Percentiles rank a stretch among this genome's conserved stretches.
phyloP scores from a whole-genome alignment of 2,113 vertebrate species.

The Caranx ignobilis region DNA sequence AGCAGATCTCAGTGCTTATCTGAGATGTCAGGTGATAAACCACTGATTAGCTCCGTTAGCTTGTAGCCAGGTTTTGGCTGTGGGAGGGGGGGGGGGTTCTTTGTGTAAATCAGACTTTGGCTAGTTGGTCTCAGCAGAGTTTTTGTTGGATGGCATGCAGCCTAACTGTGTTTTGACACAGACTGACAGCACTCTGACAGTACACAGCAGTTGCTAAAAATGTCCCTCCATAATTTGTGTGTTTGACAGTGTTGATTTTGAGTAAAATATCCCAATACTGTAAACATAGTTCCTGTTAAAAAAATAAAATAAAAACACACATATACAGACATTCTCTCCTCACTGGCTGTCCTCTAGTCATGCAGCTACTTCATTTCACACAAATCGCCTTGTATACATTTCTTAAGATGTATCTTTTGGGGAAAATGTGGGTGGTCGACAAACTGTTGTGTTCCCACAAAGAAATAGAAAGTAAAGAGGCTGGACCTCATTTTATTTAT shows the following conservation, averaged over 20 bases:
- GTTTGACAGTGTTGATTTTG: slow-evolving; percentile 69
- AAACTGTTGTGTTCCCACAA: slow-evolving; percentile 64
- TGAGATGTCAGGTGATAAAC: slow-evolving; percentile 21
- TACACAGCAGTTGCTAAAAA: slow-evolving; percentile 36
- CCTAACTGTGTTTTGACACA: slow-evolving; percentile 40
- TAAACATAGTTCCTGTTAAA: slow-evolving; percentile 36
- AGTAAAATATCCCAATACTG: slow-evolving; percentile 62
- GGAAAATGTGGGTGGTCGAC: slow-evolving; percentile 47
- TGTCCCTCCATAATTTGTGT: slow-evolving; percentile 44
- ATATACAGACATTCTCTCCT: slow-evolving; percentile 39
- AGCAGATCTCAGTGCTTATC: slow-evolving; percentile 21
- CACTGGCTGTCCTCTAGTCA: slow-evolving; percentile 68
- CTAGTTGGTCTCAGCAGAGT: slow-evolving; percentile 12
- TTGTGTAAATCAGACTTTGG: slow-evolving; percentile 14
- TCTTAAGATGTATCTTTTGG: slow-evolving; percentile 58
- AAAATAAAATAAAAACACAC: background rate
- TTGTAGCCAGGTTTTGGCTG: slow-evolving; percentile 19
- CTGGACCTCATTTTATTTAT: slow-evolving; percentile 84
- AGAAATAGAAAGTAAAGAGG: slow-evolving; percentile 67
- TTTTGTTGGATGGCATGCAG: slow-evolving; percentile 41
- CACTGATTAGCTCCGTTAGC: slow-evolving; percentile 40
- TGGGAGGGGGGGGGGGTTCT: background rate
- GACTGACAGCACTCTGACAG: slow-evolving; percentile 24
- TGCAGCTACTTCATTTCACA: slow-evolving; percentile 76
- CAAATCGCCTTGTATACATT: slow-evolving; percentile 81